Base-by-base conservation (phyloP, 2,888 invertebrate species). In the Campoplex capitator region DNA sequence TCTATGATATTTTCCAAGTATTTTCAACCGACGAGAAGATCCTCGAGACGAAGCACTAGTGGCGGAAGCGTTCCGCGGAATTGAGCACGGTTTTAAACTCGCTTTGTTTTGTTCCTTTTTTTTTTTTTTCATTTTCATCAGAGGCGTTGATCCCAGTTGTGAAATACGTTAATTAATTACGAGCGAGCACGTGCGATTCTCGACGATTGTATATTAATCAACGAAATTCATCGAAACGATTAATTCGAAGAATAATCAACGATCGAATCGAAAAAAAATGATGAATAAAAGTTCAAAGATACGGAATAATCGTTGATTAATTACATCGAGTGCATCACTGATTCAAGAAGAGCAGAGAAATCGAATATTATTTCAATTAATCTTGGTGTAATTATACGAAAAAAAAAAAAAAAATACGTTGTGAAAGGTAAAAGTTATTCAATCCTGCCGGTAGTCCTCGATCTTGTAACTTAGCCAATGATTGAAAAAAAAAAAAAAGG, bases 391-490 rank as follows among this genome's bases (percentile, higher is more conserved):
- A 62, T 62, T 32, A 62, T 32, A 32, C 13, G 16, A 51, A 67
- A 67, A 54, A 78, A 54, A 28, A 23, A 23, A 23, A 23, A 23
- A 23, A 23, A 23, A 23, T 42, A 28, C 42, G n/a, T 32, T 45
- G 78, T 70, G 78, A 79, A 79, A 70, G 78, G 23, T 67, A 48
- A 58, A 54, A 48, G 38, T 56, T 70, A 68, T 75, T 67, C 45
- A 83, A 83, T 77, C 62, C n/a, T 23, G 23, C 23, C 45, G 16
- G 9, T 65, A 83, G 77, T 77, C 62, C 51, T n/a, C 35, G 51
- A 38, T 67, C 35, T 73, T 35, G 13, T 54, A 73, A 58, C 62
- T 71, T 38, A 38, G n/a, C 35, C n/a, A 78, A 56, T 84, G 45
- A 56, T 32, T 45, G 11, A 74, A 77, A 28, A 62, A 83, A 58